Conservation (phyloP, 2,797 vertebrate species). For the Malacoctenus gilli region DNA sequence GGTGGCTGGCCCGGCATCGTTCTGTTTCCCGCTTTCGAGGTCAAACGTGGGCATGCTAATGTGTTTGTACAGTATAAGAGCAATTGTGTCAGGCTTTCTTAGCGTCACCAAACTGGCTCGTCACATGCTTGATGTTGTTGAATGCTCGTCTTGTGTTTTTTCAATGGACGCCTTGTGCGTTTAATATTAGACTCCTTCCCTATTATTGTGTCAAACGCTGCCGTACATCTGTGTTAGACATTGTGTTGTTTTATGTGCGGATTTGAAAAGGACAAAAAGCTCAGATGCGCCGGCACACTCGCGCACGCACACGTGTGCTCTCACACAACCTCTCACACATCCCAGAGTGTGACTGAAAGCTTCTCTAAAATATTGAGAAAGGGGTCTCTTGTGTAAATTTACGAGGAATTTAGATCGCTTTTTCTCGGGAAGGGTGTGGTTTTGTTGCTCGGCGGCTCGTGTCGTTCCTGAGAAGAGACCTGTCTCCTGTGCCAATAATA, state of each 20-base stretch:
- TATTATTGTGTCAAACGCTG: constrained; percentile 34
- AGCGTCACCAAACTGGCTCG: constrained; percentile 50
- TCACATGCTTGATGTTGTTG: constrained; percentile 73
- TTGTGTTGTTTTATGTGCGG: constrained; percentile 30
- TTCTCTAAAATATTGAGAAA: constrained; percentile 43
- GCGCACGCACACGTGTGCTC: constrained; percentile 25
- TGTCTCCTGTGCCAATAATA: constrained; percentile 51
- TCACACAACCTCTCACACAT: constrained; percentile 17
- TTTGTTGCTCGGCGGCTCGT: constrained; percentile 56
- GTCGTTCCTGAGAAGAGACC: constrained; percentile 52
- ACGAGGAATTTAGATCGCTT: constrained; percentile 26
- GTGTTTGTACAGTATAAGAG: constrained; percentile 38
- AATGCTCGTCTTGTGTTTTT: constrained; percentile 75
- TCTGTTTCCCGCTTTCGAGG: constrained; percentile 27
- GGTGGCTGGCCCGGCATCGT: constrained; percentile 34
- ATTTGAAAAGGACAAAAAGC: constrained; percentile 29
- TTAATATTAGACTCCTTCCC: constrained; percentile 53
- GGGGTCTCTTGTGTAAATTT: constrained; percentile 31
- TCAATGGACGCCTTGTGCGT: constrained; percentile 69
- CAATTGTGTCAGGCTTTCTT: constrained; percentile 43
- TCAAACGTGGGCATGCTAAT: constrained; percentile 40
- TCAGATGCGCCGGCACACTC: constrained; percentile 4
- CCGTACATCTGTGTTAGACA: constrained; percentile 21
- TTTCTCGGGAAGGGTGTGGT: constrained; percentile 67
- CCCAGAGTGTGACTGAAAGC: constrained; percentile 27